Conservation (phyloP, 2,113 vertebrate genomes). For the Dipodomys ordii region DNA sequence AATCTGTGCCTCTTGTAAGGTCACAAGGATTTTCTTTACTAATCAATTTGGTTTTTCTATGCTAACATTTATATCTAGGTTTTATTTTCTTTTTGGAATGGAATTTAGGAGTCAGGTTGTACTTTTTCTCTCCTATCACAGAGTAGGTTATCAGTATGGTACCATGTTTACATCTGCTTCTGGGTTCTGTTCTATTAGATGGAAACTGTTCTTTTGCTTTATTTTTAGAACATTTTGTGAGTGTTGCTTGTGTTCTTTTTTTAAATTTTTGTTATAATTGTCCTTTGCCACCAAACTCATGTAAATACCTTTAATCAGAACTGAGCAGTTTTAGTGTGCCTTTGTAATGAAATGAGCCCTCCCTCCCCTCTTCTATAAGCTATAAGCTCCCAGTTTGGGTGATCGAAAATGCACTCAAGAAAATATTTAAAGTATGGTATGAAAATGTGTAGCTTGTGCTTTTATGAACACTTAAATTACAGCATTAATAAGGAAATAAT, state of each 20-base stretch:
- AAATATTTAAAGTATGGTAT: constrained; percentile 41
- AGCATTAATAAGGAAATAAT: constrained; percentile 72
- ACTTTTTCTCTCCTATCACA: neutral
- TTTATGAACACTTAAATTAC: constrained; percentile 78
- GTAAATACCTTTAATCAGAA: neutral
- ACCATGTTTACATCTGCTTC: constrained; percentile 17
- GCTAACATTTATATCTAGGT: neutral
- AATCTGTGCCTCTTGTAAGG: neutral
- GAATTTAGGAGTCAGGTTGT: neutral
- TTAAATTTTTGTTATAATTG: constrained; percentile 1
- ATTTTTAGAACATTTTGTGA: constrained; percentile 13
- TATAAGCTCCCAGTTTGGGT: neutral
- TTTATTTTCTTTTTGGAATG: constrained; percentile 9
- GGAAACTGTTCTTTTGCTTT: constrained; percentile 17
- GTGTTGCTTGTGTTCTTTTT: neutral
- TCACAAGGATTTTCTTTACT: neutral
- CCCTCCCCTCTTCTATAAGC: neutral
- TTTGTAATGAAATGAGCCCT: neutral
- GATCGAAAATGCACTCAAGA: neutral
- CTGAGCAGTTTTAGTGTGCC: constrained; percentile 36
- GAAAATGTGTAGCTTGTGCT: constrained; percentile 6
- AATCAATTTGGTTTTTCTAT: neutral
- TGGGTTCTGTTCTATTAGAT: neutral
- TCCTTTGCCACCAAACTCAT: neutral
- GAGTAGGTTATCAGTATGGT: neutral